Evolutionary conservation across 2,113 vertebrate genomes (phyloP), one percentile per base, ranked within the genome.

Genomic region (Propithecus coquereli): DNA sequence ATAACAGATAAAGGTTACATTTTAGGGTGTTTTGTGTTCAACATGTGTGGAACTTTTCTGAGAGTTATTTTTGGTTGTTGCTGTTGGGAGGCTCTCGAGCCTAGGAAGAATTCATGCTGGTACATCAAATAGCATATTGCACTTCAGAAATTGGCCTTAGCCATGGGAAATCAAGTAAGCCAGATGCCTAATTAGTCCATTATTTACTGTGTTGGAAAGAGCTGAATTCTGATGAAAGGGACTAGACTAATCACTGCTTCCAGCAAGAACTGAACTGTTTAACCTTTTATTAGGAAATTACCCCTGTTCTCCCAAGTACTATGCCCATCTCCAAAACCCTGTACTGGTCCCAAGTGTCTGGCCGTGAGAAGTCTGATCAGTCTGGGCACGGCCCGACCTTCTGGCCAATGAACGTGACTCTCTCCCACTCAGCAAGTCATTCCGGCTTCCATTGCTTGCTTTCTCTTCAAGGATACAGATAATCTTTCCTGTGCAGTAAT

Each of bases 121-220:
- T 97, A 94, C 97, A 98, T 97, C 93, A 97, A 98, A 98, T 96
- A 96, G 97, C 97, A 97, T 81, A 77, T 81, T 98, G 96, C 96
- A 91, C 97, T 97, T 97, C 98, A 98, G 97, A 97, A 98, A 94
- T 94, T 95, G 97, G 97, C 95, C 89, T 95, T 97, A 98, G 97
- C 98, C 97, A 96, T 97, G 97, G 98, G 97, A 98, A 96, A 82
- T 63, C 91, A 97, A 98, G 98, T 93, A 97, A 98, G 97, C 96
- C 98, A 98, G 98, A 98, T 98, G 98, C 97, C 98, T 98, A 98
- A 98, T 98, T 98, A 98, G 97, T 92, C 98, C 54, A 98, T 98
- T 98, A 98, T 98, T 98, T 98, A 96, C 97, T 5, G 5, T 97
- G 93, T 94, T 98, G 96, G 97, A 98, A 89, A 98, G 94, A 50